Conservation (phyloP, 2,888 invertebrate genomes). For the Conus canariensis region DNA sequence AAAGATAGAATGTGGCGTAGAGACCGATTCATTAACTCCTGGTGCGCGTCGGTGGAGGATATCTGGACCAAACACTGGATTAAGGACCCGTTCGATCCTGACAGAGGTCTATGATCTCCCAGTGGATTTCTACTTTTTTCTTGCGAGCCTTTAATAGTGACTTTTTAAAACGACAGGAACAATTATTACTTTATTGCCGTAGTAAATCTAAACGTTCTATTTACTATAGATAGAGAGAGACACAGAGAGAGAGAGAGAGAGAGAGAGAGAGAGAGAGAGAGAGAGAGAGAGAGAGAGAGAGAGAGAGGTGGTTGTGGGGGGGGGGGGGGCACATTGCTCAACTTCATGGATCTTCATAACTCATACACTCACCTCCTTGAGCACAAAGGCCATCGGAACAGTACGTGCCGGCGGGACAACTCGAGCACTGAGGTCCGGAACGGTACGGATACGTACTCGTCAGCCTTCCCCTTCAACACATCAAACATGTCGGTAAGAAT, state of each 20-base stretch:
- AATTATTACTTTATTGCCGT: neutral
- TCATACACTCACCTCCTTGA: neutral
- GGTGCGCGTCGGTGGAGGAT: too few species aligned
- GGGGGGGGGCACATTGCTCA: too few species aligned
- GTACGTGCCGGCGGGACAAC: conserved; percentile 34
- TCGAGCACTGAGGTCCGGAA: conserved; percentile 26
- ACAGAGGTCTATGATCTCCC: too few species aligned
- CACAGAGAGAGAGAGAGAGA: conserved; percentile 21
- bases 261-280: conserved; percentile 12
- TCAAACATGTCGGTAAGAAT: neutral
- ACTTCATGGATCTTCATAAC: neutral
- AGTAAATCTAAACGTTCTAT: too few species aligned
- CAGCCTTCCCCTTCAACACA: conserved; percentile 35
- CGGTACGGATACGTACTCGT: conserved; percentile 41
- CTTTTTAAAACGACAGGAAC: too few species aligned
- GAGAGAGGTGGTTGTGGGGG: too few species aligned
- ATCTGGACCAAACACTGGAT: too few species aligned
- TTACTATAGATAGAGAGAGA: neutral
- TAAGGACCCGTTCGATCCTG: too few species aligned
- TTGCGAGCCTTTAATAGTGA: too few species aligned
- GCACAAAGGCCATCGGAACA: conserved; percentile 37
- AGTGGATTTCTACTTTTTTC: too few species aligned
- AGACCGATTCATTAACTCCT: too few species aligned
- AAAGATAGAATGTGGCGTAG: too few species aligned
- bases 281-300: neutral